Evolutionary conservation across 2,797 vertebrate genomes (phyloP), one percentile per base, ranked within the genome.

Genomic region (Alosa sapidissima): DNA sequence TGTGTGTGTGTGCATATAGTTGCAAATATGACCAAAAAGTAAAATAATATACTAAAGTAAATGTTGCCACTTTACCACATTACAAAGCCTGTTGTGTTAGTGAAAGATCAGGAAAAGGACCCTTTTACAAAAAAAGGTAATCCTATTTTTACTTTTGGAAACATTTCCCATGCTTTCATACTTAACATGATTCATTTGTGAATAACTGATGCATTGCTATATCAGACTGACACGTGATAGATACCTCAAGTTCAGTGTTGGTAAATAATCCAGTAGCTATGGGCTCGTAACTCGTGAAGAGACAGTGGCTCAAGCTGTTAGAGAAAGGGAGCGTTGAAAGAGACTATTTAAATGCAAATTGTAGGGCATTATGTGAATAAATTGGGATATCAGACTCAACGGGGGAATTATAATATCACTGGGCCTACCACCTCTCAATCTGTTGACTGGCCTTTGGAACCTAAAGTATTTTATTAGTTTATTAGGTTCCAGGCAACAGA

Each of bases 271-370:
- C 72, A 78, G 41, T 36, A 19, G 58, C 58, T 24, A n/a, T 9
- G 58, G 21, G 58, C 21, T 60, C 58, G 54, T 60, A 60, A 60
- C 5, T 60, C 58, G 7, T 24, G 58, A 24, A 72, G 28, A 72
- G 85, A 83, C 82, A 83, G 28, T 13, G 24, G 33, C 28, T 19
- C 49, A 45, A n/a, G 72, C 60, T 68, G 51, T 48, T 52, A 1
- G 58, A 62, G 49, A 83, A 83, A 83, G 60, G 62, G 81, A 16
- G 81, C 49, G 45, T 84, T 84, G 84, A 85, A 85, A 84, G 65
- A 85, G 62, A 83, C 88, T 83, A 90, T 92, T 91, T 91, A 84
- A 84, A 91, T 91, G 85, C 89, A 91, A 92, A 91, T 90, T 82
- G 84, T 72, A 49, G 13, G 19, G 87, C 62, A 81, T 89, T 84